phyloP scores from a whole-genome alignment of 2,113 vertebrate genomes.

The Orientallactaga bullata region DNA sequence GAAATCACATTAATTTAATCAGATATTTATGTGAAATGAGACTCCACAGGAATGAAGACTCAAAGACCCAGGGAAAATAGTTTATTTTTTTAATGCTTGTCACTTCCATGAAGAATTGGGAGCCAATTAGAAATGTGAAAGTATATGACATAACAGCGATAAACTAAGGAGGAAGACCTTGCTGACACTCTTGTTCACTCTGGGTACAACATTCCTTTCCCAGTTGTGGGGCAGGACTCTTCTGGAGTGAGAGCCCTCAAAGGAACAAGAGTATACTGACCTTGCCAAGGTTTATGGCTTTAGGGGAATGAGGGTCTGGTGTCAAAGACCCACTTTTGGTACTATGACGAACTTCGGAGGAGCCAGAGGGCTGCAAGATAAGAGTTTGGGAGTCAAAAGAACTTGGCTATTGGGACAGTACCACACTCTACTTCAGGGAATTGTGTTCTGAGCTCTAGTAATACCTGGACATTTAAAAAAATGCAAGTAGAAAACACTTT shows the following conservation, averaged over 20 bases:
- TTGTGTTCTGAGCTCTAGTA: background rate
- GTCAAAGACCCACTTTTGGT: too few relatives aligned
- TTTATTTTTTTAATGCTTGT: background rate
- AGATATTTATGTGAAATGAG: background rate
- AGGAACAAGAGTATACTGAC: background rate
- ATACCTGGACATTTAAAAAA: background rate
- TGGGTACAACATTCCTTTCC: background rate
- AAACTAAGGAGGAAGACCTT: background rate
- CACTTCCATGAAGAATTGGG: background rate
- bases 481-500: background rate
- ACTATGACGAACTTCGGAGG: too few relatives aligned
- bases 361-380: background rate
- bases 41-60: background rate
- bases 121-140: background rate
- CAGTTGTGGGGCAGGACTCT: too few relatives aligned
- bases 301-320: background rate
- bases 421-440: background rate
- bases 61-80: background rate
- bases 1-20: too few relatives aligned
- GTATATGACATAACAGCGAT: too few relatives aligned
- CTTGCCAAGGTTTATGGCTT: background rate
- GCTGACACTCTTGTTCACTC: background rate
- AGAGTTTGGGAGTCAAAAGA: background rate
- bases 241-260: background rate
- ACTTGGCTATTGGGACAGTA: too few relatives aligned